Evolutionary conservation across 2,797 vertebrate genomes (phyloP), one percentile per base, ranked within the genome.

Genomic region (Pitangus sulphuratus): DNA sequence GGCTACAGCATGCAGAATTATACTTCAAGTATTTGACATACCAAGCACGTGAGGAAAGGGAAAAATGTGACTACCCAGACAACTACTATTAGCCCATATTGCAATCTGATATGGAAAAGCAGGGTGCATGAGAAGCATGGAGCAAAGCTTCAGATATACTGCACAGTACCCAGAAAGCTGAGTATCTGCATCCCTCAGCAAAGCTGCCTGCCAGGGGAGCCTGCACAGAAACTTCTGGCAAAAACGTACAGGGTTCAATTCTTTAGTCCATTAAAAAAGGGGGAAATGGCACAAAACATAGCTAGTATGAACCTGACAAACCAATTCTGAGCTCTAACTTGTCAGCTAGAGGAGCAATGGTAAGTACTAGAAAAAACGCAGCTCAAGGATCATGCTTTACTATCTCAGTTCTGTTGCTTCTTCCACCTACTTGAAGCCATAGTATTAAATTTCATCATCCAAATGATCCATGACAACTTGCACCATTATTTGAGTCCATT

Each of bases 101-200:
- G 25, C 58, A 76, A 17, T 33, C 42, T 15, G 11, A 35, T 50
- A 45, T 4, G 5, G 78, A 90, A 77, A 68, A 89, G 11, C 4
- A 11, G 30, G 6, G 16, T 65, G 18, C 30, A 54, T 3, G 3
- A 3, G 15, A 77, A 70, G 25, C 12, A 3, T 0, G 2, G n/a
- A 64, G 15, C 20, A 76, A 50, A 54, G 53, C 39, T 65, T 56
- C 66, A 17, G 35, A 56, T 5, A 48, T 2, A 25, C 26, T 20
- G 33, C 7, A 2, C 0, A 45, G 11, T 8, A 39, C 8, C 50
- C 61, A 28, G 40, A 61, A 90, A 69, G 20, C 31, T 0, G 1
- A 71, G 19, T 28, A 40, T 62, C 17, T 44, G 42, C 33, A 72
- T 20, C 18, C 45, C 19, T 22, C 47, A 70, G 50, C 30, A 47